A percentile compares a stretch with the other conserved stretches of the same genome.
Conservation (phyloP, 2,888 invertebrate species). For the Phymatocera aterrima region DNA sequence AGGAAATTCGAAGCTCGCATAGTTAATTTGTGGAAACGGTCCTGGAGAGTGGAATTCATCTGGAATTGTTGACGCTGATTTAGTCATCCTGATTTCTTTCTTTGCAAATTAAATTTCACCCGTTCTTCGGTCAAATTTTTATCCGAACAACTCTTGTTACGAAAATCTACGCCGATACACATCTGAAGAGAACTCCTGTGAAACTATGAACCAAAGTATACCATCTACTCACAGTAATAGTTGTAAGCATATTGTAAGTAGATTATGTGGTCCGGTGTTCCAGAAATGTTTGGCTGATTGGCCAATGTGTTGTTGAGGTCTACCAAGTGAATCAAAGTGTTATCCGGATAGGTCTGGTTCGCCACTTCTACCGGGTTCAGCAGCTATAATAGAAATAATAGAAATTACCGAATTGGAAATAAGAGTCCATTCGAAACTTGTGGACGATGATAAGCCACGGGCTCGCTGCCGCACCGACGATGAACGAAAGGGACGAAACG, state of each 20-base stretch:
- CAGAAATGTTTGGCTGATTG: conserved; percentile 49
- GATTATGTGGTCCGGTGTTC: conserved; percentile 57
- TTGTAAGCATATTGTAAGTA: conserved; percentile 61
- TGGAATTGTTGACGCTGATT: conserved; percentile 34
- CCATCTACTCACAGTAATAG: conserved; percentile 55
- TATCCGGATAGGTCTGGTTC: conserved; percentile 54
- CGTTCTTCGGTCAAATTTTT: not conserved
- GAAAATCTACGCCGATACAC: conserved; percentile 33
- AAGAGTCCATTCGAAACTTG: not conserved
- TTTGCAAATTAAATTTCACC: not conserved
- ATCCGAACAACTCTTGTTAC: not conserved
- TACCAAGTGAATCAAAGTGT: conserved; percentile 56
- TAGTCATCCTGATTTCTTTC: not conserved
- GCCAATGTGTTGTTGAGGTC: conserved; percentile 56
- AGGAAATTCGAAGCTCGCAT: conserved; percentile 71
- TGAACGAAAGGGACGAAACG: not conserved
- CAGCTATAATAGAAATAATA: conserved; percentile 56
- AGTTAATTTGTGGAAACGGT: conserved; percentile 72
- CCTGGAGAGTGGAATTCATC: conserved; percentile 56
- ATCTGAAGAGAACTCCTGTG: not conserved
- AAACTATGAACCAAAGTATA: not conserved
- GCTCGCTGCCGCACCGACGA: not conserved
- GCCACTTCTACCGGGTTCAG: conserved; percentile 61
- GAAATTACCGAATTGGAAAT: not conserved
- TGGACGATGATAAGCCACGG: not conserved